phyloP scores from a whole-genome alignment of 1,140 invertebrate species.

The Nixonia krombeini region DNA sequence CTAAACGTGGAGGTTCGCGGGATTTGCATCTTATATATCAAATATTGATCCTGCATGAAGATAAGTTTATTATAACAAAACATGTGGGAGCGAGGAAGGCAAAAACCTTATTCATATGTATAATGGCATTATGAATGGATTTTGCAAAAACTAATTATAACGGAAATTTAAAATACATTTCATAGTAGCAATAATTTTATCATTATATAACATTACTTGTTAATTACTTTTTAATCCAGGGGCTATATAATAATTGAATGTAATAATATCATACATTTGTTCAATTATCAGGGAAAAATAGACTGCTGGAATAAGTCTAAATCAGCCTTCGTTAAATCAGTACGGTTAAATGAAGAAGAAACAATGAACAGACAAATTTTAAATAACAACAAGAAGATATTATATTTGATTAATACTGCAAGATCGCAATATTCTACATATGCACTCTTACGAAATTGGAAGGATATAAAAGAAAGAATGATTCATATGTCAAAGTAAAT shows the following conservation, averaged over 20 bases:
- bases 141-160: too few species aligned
- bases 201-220: background rate
- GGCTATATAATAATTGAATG: too few species aligned
- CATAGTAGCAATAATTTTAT: too few species aligned
- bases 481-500: constrained; percentile 28
- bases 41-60: constrained; percentile 38
- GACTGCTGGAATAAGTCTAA: constrained; percentile 54
- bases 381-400: constrained; percentile 42
- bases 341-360: constrained; percentile 12
- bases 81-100: constrained; percentile 31
- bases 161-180: too few species aligned
- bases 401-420: constrained; percentile 31
- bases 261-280: background rate
- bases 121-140: constrained; percentile 4
- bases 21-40: constrained; percentile 18
- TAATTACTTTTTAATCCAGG: background rate
- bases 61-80: constrained; percentile 24
- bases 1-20: constrained; percentile 15
- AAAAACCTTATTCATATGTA: constrained; percentile 12
- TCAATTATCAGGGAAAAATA: constrained; percentile 46
- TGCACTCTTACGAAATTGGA: constrained; percentile 47
- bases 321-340: background rate
- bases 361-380: constrained; percentile 22
- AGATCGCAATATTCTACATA: constrained; percentile 38
- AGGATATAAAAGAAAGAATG: constrained; percentile 25